Evolutionary conservation across 2,797 vertebrate species (phyloP), one percentile per base, ranked within the genome.

Genomic region (Champsocephalus esox): DNA sequence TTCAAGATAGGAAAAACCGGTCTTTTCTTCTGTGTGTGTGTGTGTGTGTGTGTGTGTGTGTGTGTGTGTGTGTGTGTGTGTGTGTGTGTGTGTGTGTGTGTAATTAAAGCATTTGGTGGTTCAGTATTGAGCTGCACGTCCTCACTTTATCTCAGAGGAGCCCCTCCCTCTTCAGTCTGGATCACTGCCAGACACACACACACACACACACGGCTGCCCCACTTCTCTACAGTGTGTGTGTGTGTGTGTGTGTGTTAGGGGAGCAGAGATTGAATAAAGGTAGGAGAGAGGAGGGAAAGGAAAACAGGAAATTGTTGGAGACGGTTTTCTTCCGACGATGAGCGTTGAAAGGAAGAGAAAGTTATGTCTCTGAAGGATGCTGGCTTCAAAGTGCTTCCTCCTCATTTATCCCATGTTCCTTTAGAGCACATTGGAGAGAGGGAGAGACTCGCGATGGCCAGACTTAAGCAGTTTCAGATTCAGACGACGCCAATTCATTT

Each of bases 111-210:
- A 41, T 7, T 16, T 14, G 32, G 56, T 57, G 82, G 50, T 49
- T 3, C 82, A 65, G 67, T 62, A 60, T 12, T 52, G 77, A 95
- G 87, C 86, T 75, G 92, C 85, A 76, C 61, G 91, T 95, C 85
- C 86, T 88, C 93, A 85, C 83, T 89, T 63, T 16, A 81, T 86
- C 77, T 86, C 85, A 80, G 76, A 79, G 49, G 49, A 24, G 80
- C 82, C 79, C 89, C 85, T 89, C 92, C 90, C 92, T 88, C 89
- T 77, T 69, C 34, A 82, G 84, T 58, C 81, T 94, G 94, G 93
- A 92, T 67, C 74, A 8, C 34, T 74, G 92, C 92, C 95, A 28
- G 0, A 3, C 49, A 65, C 66, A 76, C 70, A 83, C 62, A 65
- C 59, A 13, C 32, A 48, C 73, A 50, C 3, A 4, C 28, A 28